phyloP scores from a whole-genome alignment of 2,113 vertebrate genomes.

The Gallinago undulata region DNA sequence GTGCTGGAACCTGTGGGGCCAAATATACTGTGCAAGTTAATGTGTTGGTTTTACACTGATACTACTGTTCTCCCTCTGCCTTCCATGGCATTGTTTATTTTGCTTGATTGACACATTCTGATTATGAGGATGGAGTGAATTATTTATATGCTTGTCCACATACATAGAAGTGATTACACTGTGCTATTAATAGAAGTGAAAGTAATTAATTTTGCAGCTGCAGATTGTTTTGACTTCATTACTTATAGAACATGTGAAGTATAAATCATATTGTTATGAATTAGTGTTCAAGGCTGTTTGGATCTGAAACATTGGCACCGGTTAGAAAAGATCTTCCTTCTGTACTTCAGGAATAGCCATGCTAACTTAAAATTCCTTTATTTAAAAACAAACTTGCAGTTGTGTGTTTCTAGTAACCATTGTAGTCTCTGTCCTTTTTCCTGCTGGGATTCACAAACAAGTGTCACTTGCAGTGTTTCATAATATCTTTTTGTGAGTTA shows the following conservation, averaged over 20 bases:
- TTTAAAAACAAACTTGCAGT: neutral
- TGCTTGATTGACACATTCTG: neutral
- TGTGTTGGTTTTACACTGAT: neutral
- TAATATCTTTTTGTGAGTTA: neutral
- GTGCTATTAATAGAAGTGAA: neutral
- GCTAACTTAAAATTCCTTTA: neutral
- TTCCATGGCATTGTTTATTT: neutral
- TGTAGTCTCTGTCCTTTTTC: neutral
- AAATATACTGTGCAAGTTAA: neutral
- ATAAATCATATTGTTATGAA: neutral
- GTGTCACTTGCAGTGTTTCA: neutral
- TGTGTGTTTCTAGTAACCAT: neutral
- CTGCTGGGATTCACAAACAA: neutral
- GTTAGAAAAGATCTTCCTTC: neutral
- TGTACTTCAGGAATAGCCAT: neutral
- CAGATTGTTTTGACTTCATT: constrained; percentile 32
- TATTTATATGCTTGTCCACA: neutral
- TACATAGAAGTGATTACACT: neutral
- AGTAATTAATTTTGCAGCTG: neutral
- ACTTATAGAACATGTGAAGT: neutral
- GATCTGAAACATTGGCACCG: neutral
- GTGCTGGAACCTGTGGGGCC: neutral
- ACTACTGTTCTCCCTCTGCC: neutral
- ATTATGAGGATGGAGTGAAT: neutral
- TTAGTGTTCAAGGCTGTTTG: neutral